Conservation (phyloP, 2,797 vertebrate species). For the Acrocephalus scirpaceus region DNA sequence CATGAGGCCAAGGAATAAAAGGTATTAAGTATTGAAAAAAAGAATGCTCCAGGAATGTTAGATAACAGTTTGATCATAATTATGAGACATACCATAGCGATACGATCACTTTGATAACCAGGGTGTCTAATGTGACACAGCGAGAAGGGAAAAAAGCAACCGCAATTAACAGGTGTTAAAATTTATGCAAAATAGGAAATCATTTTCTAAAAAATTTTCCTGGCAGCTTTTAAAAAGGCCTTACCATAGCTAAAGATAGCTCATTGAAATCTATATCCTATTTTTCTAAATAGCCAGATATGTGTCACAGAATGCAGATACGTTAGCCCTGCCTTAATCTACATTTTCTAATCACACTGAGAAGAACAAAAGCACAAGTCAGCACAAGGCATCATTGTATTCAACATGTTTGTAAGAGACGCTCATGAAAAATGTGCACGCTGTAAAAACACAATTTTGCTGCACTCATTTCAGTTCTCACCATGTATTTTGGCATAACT, state of each 20-base stretch:
- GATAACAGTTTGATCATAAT: conserved; percentile 88
- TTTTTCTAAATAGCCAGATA: conserved; percentile 67
- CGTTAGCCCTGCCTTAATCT: background rate
- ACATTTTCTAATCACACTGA: conserved; percentile 13
- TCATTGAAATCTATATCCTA: conserved; percentile 21
- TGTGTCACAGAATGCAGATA: conserved; percentile 59
- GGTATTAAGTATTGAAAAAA: conserved; percentile 79
- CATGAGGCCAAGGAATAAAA: conserved; percentile 84
- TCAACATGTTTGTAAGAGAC: background rate
- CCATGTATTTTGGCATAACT: background rate
- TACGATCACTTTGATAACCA: conserved; percentile 83
- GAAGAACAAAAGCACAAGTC: conserved; percentile 34
- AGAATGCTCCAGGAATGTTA: conserved; percentile 87
- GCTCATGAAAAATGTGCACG: fast-evolving
- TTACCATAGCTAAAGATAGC: conserved; percentile 47
- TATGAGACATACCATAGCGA: conserved; percentile 83
- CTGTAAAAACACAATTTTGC: background rate
- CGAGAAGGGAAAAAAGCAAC: conserved; percentile 65
- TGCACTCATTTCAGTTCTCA: background rate
- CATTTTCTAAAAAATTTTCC: conserved; percentile 51
- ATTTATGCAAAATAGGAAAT: conserved; percentile 65
- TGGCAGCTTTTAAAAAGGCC: conserved; percentile 35
- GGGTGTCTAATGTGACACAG: conserved; percentile 67
- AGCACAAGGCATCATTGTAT: background rate
- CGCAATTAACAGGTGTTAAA: conserved; percentile 73